A percentile compares a stretch with the other conserved stretches of the same genome.
These are phyloP conservation scores for Sorex araneus DNA, from an alignment of 2,113 vertebrate species.

Conservation along the genomic window DNA sequence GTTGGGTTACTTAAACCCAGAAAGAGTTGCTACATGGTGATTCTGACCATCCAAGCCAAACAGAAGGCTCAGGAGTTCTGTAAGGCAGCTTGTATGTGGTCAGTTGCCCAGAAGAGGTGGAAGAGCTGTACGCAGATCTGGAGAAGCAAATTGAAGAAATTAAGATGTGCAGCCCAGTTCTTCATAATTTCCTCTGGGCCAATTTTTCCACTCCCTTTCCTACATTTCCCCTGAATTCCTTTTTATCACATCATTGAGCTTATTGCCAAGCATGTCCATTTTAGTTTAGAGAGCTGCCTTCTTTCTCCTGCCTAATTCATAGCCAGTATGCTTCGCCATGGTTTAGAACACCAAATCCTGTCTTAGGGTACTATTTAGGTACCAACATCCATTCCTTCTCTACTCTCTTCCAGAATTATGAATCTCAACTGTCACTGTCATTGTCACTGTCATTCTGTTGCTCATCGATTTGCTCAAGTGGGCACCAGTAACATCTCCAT, in stretches of 20 bases:
- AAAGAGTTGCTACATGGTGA: not conserved
- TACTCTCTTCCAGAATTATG: slow-evolving; percentile 9
- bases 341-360: slow-evolving; percentile 26
- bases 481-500: no score
- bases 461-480: no score
- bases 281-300: slow-evolving; percentile 3
- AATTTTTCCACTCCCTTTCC: not conserved
- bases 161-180: accelerated
- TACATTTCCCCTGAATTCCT: slow-evolving; percentile 9
- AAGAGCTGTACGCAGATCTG: not conserved
- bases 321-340: not conserved
- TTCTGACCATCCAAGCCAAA: not conserved
- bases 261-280: slow-evolving; percentile 28
- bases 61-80: not conserved
- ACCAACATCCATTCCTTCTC: slow-evolving; percentile 48
- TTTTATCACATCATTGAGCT: not conserved
- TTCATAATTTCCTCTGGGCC: not conserved
- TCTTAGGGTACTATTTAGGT: not conserved
- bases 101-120: not conserved
- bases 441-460: no score
- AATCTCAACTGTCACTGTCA: no score
- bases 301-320: slow-evolving; percentile 10
- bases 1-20: not conserved
- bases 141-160: not conserved
- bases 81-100: accelerated